Evolutionary conservation across 37 sponge, comb jelly and placozoan genomes (phyloP), one percentile per base, ranked within the genome.

Genomic region (Ephydatia muelleri): DNA sequence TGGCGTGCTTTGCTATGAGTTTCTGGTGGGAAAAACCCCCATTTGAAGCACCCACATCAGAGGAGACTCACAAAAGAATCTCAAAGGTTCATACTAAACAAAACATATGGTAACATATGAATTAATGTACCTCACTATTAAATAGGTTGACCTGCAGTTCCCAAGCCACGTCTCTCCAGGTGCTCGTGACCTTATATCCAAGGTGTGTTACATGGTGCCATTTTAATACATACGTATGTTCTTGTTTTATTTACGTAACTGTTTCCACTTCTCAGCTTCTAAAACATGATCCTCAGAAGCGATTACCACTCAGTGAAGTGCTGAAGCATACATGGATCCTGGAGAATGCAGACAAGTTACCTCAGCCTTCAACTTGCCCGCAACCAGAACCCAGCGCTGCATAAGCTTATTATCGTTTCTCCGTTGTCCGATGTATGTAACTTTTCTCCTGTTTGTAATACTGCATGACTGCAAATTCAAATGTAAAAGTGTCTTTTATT

Each of bases 1-100:
- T 27, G 99, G 99, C 1, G 94, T 99, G 72, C 86, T 99, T 32
- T 97, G 97, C 76, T 99, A 97, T 68, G 99, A 99, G 84, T 93
- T 99, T 77, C 88, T 99, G 64, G 95, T 93, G 49, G 99, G 99
- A 11, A 83, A 86, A n/a, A 0, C 95, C 99, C 68, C 99, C 99
- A 0, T 99, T 98, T 85, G 97, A 97, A 67, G 89, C 96, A 12
- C 85, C 85, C 25, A 83, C 48, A n/a, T 78, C 91, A 26, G 75
- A 91, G 35, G 74, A 83, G 3, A 99, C 99, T 3, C 97, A 99
- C 76, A 75, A 68, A 8, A 88, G 95, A 75, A 99, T 99, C 27
- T 75, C 78, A 31, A 85, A 82, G 82, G 85, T 84, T n/a, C n/a
- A n/a, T n/a, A n/a, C n/a, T n/a, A n/a, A n/a, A 66, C 6, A 48